phyloP scores from a whole-genome alignment of 2,888 invertebrate species.

The Laspeyria flexula region DNA sequence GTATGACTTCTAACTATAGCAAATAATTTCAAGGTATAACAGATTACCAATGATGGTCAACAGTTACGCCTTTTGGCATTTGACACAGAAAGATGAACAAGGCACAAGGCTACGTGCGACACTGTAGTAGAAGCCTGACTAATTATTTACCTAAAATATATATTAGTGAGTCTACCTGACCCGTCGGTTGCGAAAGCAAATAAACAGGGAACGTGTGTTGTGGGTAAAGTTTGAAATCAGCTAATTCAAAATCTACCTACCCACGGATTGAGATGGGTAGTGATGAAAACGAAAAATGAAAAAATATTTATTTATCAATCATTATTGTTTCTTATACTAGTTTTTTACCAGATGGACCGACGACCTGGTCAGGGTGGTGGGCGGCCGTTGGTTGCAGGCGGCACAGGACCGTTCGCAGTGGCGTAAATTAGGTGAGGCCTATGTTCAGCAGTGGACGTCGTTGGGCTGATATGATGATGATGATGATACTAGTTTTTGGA shows the following conservation, averaged over 20 bases:
- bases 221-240: background rate
- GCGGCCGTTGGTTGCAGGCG: too few species aligned
- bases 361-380: too few species aligned
- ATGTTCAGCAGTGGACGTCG: too few species aligned
- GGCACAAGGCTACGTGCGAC: conserved; percentile 21
- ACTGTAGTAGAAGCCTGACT: conserved; percentile 15
- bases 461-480: too few species aligned
- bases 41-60: conserved; percentile 9
- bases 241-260: background rate
- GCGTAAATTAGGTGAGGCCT: too few species aligned
- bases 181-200: conserved; percentile 27
- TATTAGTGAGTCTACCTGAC: conserved; percentile 14
- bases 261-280: too few species aligned
- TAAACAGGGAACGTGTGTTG: conserved; percentile 10
- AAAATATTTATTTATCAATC: too few species aligned
- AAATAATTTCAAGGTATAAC: conserved; percentile 20
- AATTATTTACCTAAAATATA: conserved; percentile 42
- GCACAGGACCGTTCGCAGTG: too few species aligned
- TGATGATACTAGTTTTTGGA: too few species aligned
- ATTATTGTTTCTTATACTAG: too few species aligned
- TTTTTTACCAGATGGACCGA: too few species aligned
- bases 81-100: conserved; percentile 33
- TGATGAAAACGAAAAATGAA: too few species aligned
- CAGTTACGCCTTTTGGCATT: conserved; percentile 29
- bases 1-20: conserved; percentile 14